Evolutionary conservation across 1,140 invertebrate genomes (phyloP).

Genomic region (Drosophila lacteicornis): DNA sequence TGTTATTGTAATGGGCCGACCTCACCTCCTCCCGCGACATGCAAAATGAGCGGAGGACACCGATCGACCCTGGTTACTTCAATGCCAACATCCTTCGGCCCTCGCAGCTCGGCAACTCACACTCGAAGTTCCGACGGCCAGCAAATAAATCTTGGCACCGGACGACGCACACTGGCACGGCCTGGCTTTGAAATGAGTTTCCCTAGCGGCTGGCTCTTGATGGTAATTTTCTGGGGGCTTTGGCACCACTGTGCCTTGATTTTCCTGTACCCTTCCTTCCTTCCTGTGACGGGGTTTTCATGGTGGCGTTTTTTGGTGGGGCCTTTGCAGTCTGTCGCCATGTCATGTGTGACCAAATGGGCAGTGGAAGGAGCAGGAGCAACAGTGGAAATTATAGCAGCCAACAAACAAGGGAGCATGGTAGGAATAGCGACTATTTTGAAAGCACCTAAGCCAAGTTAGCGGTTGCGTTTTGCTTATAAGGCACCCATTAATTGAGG

Average conservation of each 20-base stretch:
- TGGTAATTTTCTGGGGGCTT: background rate
- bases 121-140: constrained; percentile 4
- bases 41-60: constrained; percentile 28
- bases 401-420: background rate
- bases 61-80: constrained; percentile 57
- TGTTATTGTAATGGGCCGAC: constrained; percentile 69
- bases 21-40: background rate
- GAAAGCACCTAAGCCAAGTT: constrained; percentile 48
- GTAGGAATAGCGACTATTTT: constrained; percentile 4
- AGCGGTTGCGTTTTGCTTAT: constrained; percentile 18
- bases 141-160: constrained; percentile 41
- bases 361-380: background rate
- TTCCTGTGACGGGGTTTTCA: background rate
- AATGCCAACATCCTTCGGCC: constrained; percentile 47
- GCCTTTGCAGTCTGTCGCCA: constrained; percentile 26
- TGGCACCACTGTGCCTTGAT: constrained; percentile 12
- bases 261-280: constrained; percentile 1
- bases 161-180: constrained; percentile 19
- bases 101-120: constrained; percentile 5
- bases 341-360: constrained; percentile 34
- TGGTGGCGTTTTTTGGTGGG: background rate
- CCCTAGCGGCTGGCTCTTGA: background rate
- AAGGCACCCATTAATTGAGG: background rate
- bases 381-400: background rate
- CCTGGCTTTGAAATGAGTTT: background rate